phyloP scores from a whole-genome alignment of 2,797 vertebrate genomes.

The Hapalemur alaotrensis region DNA sequence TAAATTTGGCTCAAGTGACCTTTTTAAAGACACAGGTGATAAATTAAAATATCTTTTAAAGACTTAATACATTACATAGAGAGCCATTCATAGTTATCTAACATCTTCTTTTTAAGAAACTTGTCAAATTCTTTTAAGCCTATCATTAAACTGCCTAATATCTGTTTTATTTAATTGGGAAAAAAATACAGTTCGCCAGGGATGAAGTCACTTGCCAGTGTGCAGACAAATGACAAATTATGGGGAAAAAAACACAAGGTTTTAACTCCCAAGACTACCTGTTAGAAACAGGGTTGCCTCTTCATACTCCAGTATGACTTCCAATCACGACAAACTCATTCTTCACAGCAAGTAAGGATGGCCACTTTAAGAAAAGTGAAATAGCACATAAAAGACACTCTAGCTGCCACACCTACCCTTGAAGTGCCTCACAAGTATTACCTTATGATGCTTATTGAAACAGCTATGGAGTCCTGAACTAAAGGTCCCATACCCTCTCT shows the following conservation, averaged over 20 bases:
- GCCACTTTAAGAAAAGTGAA: background rate
- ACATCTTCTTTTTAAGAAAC: background rate
- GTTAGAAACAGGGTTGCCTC: background rate
- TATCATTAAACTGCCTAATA: background rate
- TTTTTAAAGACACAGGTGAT: slow-evolving; percentile 30
- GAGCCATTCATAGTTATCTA: background rate
- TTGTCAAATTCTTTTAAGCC: background rate
- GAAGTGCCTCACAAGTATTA: background rate
- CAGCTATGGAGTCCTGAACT: background rate
- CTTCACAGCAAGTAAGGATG: background rate
- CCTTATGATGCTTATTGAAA: background rate
- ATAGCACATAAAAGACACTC: background rate
- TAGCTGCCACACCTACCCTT: background rate
- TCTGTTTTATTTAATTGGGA: background rate
- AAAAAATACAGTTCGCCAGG: background rate
- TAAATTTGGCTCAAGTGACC: slow-evolving; percentile 26
- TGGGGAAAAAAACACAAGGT: background rate
- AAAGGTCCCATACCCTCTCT: background rate
- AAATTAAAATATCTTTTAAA: slow-evolving; percentile 2
- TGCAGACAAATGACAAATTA: background rate
- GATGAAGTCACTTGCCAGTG: background rate
- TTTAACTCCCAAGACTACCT: background rate
- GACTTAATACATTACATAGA: background rate
- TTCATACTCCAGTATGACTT: background rate
- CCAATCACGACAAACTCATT: background rate